Base-by-base conservation (phyloP, 2,797 vertebrate species). In the Danio tinwini region DNA sequence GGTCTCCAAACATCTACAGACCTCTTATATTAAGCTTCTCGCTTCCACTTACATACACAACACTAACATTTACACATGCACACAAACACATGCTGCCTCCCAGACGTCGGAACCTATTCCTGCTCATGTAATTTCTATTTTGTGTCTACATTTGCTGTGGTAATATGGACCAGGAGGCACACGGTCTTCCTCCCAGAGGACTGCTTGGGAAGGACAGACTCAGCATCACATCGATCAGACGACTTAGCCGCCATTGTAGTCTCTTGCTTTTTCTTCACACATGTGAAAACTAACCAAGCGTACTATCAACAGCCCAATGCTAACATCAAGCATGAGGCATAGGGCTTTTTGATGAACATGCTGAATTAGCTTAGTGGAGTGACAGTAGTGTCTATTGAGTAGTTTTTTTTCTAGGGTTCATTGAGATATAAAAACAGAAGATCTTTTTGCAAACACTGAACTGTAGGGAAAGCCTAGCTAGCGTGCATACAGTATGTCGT, bases 391-490 rank as follows among this genome's bases (percentile, higher is more conserved):
- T 74, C 58, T 62, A 47, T 44, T 74, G 52, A 71, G 76, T 81
- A 75, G 76, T 69, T 82, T 69, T 50, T 82, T 59, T 76, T 76
- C 61, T 80, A 82, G 37, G 67, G 39, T 50, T 73, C 55, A 72
- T 39, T 39, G 39, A 19, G 49, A 74, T 53, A 47, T 53, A 17
- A 74, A 74, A 55, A 72, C 68, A 44, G 40, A 53, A 7, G 39
- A 44, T 42, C 39, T 29, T 80, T 79, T 73, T 78, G 17, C 56
- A 70, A 47, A 63, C 37, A 68, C 69, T 19, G 50, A 80, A 47
- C 59, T 56, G 78, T 73, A 80, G 68, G 68, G 19, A 71, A 78
- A 55, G 37, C 67, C 17, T 78, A 78, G 65, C 56, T 78, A 69
- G 47, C 2, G 10, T 39, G 50, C 21, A 63, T 68, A 45, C 44